These are phyloP conservation scores for Gasterosteus aculeatus DNA, from an alignment of 2,113 vertebrate species.

Conservation along the genomic window DNA sequence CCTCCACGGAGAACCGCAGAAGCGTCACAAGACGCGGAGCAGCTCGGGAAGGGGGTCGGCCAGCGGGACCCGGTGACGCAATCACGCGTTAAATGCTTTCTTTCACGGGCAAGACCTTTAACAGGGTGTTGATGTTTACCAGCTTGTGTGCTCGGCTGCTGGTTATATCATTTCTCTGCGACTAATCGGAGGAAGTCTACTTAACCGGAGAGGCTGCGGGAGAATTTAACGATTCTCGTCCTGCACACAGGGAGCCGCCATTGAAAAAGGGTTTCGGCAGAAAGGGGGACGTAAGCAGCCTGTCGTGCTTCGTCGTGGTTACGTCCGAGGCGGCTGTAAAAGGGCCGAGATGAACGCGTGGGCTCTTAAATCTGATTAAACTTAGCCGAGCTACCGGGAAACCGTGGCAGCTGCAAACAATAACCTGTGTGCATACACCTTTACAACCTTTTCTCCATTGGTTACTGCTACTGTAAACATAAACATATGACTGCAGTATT, in stretches of 20 bases:
- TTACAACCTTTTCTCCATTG: constrained; percentile 3
- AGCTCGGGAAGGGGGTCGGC: neutral
- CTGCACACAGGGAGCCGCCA: neutral
- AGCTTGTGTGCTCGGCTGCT: neutral
- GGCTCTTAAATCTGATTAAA: constrained; percentile 47
- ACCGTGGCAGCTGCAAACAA: constrained; percentile 1
- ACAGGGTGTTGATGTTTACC: neutral
- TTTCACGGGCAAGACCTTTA: neutral
- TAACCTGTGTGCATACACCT: neutral
- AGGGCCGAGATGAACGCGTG: neutral
- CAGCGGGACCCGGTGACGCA: neutral
- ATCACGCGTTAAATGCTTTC: neutral
- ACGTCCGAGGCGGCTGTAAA: neutral
- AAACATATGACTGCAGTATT: neutral
- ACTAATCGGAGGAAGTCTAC: neutral
- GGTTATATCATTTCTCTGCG: neutral
- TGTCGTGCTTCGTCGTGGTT: constrained; percentile 8
- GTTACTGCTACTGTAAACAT: neutral
- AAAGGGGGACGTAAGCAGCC: constrained; percentile 1
- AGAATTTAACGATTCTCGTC: constrained; percentile 24
- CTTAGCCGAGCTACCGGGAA: neutral
- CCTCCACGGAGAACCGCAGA: constrained; percentile 33
- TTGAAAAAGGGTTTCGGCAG: neutral
- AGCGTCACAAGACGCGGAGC: constrained; percentile 60
- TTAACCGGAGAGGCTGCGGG: constrained; percentile 10